Evolutionary conservation across 1,140 invertebrate genomes (phyloP).

Genomic region (Linepithema humile): DNA sequence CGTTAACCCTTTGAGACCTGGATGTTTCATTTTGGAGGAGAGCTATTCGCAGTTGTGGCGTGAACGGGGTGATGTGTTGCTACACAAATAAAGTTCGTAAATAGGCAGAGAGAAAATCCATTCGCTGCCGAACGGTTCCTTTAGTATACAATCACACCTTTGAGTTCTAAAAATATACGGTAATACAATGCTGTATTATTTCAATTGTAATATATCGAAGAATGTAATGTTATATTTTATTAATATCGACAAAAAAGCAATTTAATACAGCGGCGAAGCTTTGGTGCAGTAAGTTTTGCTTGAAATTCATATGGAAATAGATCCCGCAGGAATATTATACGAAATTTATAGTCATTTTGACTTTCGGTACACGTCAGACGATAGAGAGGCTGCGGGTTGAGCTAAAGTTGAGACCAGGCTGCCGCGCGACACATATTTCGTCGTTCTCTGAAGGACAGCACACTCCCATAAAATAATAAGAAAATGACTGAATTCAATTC

Average conservation of each 20-base stretch:
- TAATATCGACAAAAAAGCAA: background rate
- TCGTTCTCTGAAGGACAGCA: background rate
- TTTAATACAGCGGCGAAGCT: background rate
- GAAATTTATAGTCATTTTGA: background rate
- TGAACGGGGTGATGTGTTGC: background rate
- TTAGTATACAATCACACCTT: background rate
- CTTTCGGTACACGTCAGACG: background rate
- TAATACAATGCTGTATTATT: too few species aligned
- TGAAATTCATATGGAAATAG: too few species aligned
- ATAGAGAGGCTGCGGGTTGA: background rate
- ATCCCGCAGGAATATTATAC: background rate
- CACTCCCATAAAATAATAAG: slow-evolving; percentile 71
- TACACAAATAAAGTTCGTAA: slow-evolving; percentile 30
- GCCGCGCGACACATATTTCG: slow-evolving; percentile 50
- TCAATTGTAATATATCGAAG: too few species aligned
- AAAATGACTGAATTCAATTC: slow-evolving; percentile 74
- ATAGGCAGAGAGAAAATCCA: background rate
- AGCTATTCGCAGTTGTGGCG: background rate
- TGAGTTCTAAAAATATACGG: too few species aligned
- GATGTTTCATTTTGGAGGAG: slow-evolving; percentile 15
- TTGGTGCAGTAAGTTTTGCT: too few species aligned
- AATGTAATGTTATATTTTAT: too few species aligned
- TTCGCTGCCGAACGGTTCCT: too few species aligned
- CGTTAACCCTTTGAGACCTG: slow-evolving; percentile 52
- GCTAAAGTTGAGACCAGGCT: background rate